Base-by-base conservation (phyloP, 2,113 vertebrate species). In the Sturnira hondurensis region DNA sequence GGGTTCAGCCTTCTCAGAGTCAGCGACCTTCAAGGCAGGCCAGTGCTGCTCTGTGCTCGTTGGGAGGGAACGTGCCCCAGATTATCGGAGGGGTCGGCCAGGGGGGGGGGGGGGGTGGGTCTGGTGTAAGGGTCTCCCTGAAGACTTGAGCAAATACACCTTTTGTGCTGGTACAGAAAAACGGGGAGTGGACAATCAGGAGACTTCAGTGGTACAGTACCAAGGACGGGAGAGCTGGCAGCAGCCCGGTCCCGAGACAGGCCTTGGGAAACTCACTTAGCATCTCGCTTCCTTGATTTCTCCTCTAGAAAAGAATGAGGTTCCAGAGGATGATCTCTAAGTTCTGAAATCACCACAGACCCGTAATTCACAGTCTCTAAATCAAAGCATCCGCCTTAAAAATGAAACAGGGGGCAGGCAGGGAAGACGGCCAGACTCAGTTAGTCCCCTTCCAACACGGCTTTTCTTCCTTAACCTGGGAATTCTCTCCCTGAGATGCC, bases 121-220 rank as follows among this genome's bases (percentile, higher is more conserved):
- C 76, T 19, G 41, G 8, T 22, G 16, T 15, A 10, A 38, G 26
- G 2, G 2, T 86, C 38, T 61, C 80, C 8, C 11, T 6, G 0
- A 33, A 71, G 28, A 11, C 38, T 17, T 1, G 10, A 41, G 41
- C 6, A 70, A 89, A 33, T 15, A 17, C 38, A n/a, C 24, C 4
- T 6, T 33, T 6, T 52, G 65, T 10, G 67, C 47, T 56, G 52
- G 28, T 81, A n/a, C 70, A 36, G n/a, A 50, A 71, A 50, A 8
- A 13, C 8, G 38, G 7, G 3, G 3, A 12, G 20, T 5, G 45
- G 56, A 9, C 54, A 31, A 11, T 26, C 5, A 10, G 5, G 47
- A 56, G 19, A n/a, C 43, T n/a, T 2, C 7, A 9, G n/a, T 33
- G 36, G 50, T 2, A 0, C 0, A 15, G 19, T 2, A 61, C 22